A percentile compares a stretch with the other conserved stretches of the same genome.
Evolutionary conservation across 2,888 invertebrate species (phyloP).

Genomic region (Amphipyra tragopoginis): DNA sequence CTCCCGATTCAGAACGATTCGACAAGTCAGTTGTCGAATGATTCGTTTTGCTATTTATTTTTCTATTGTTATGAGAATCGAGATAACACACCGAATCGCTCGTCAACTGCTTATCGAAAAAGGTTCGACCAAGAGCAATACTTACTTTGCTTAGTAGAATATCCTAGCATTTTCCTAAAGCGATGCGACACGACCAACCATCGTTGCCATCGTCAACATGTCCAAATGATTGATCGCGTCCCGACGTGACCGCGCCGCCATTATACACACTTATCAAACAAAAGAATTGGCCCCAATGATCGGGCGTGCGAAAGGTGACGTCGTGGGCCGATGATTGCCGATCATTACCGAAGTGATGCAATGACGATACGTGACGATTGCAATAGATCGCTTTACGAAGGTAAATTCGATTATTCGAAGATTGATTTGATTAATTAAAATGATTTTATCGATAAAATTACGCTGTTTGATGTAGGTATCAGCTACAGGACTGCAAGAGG

Average conservation of each 20-base stretch:
- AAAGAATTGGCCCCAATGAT: constrained; percentile 68
- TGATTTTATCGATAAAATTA: no score
- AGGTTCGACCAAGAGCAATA: no score
- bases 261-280: constrained; percentile 66
- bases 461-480: no score
- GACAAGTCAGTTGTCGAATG: no score
- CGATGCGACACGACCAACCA: constrained; percentile 8
- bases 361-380: constrained; percentile 42
- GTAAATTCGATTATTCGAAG: constrained; percentile 5
- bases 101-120: no score
- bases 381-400: constrained; percentile 25
- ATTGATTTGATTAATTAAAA: constrained; percentile 9
- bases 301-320: constrained; percentile 72
- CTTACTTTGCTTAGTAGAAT: no score
- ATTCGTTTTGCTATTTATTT: no score
- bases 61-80: no score
- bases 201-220: constrained; percentile 48
- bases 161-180: constrained; percentile 16
- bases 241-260: constrained; percentile 62
- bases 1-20: no score
- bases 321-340: constrained; percentile 56
- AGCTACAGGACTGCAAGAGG: no score
- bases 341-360: constrained; percentile 59
- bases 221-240: constrained; percentile 58
- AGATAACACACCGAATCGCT: no score